Evolutionary conservation across 1,140 invertebrate genomes (phyloP).

Genomic region (Zaprionus ghesquierei): DNA sequence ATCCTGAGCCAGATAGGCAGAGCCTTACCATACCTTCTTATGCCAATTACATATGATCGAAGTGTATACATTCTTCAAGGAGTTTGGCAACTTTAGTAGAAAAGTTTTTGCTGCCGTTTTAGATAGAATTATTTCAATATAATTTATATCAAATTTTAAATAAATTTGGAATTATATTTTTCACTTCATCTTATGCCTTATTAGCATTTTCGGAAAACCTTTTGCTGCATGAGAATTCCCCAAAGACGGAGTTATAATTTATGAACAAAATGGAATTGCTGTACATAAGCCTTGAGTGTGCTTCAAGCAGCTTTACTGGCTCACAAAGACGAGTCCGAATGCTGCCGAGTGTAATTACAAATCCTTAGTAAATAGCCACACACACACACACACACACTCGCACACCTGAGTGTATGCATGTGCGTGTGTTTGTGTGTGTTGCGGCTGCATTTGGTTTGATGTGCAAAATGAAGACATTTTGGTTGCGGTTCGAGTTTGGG

Average conservation of each 20-base stretch:
- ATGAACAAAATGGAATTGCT: slow-evolving; percentile 45
- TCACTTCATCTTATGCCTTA: background rate
- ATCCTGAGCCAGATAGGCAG: too few species aligned
- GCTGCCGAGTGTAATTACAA: slow-evolving; percentile 77
- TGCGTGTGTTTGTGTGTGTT: slow-evolving; percentile 11
- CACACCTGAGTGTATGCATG: background rate
- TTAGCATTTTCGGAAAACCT: background rate
- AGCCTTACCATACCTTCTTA: too few species aligned
- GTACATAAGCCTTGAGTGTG: slow-evolving; percentile 37
- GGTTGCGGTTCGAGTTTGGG: slow-evolving; percentile 66
- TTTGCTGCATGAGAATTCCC: background rate
- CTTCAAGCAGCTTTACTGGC: slow-evolving; percentile 11
- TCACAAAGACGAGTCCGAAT: slow-evolving; percentile 52
- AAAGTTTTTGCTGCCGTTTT: too few species aligned
- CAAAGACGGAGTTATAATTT: slow-evolving; percentile 52
- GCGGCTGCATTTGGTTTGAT: slow-evolving; percentile 72
- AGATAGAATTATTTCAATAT: background rate
- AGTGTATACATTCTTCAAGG: too few species aligned
- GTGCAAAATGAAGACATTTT: slow-evolving; percentile 79
- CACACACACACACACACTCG: slow-evolving; percentile 30
- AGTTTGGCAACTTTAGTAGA: too few species aligned
- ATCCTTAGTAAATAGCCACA: slow-evolving; percentile 59
- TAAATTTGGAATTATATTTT: background rate
- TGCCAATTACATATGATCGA: too few species aligned
- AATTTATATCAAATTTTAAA: background rate